These are phyloP conservation scores for Lepeophtheirus salmonis DNA, from an alignment of 1,140 invertebrate species.

Conservation along the genomic window DNA sequence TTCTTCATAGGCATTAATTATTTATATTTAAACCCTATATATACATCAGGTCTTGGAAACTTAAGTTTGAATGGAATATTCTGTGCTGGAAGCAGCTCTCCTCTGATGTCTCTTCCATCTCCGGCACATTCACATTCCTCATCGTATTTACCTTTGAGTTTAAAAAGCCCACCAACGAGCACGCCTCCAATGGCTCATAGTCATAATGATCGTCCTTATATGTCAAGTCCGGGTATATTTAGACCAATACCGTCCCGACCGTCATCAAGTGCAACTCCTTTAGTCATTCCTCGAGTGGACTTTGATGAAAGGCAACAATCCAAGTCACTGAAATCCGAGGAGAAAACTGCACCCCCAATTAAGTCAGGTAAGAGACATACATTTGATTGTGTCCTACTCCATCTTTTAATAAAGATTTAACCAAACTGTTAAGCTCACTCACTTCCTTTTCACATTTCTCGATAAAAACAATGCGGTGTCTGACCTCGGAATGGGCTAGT, in stretches of 20 bases:
- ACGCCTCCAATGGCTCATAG: background rate
- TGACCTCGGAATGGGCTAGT: too few relatives aligned
- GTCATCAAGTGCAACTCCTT: background rate
- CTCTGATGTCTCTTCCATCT: background rate
- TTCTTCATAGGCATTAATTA: too few relatives aligned
- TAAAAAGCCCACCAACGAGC: too few relatives aligned
- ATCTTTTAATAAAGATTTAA: too few relatives aligned
- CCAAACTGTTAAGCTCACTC: too few relatives aligned
- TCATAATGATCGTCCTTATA: background rate
- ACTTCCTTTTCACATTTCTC: too few relatives aligned
- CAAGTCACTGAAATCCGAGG: background rate
- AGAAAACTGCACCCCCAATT: background rate
- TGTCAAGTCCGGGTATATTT: background rate
- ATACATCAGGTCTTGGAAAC: background rate
- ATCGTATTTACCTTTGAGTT: background rate
- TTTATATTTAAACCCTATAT: background rate
- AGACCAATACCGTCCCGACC: background rate
- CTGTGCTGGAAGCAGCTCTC: background rate
- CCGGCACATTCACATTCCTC: background rate
- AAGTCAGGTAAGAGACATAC: background rate
- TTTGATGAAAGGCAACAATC: background rate
- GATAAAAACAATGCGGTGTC: too few relatives aligned
- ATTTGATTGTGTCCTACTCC: too few relatives aligned
- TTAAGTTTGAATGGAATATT: background rate
- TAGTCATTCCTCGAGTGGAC: background rate